Evolutionary conservation across 2,113 vertebrate genomes (phyloP).

Genomic region (Pimephales promelas): DNA sequence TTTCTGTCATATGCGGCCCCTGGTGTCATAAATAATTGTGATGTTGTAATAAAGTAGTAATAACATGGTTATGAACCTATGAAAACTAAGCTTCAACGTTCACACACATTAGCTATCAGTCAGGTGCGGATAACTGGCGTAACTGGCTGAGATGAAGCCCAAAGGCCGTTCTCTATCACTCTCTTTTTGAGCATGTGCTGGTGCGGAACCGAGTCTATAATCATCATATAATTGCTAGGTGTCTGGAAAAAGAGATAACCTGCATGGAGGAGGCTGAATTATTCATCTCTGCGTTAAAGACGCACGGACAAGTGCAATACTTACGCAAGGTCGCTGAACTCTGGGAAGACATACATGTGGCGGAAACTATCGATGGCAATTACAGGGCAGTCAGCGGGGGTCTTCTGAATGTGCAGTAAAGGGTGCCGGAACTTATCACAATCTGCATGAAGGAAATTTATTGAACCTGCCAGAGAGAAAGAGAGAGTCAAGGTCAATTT

Average conservation of each 20-base stretch:
- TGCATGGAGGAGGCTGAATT: constrained; percentile 11
- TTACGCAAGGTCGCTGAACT: constrained; percentile 92
- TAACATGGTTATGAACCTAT: neutral
- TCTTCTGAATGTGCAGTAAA: constrained; percentile 97
- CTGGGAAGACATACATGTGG: constrained; percentile 98
- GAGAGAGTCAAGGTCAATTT: neutral
- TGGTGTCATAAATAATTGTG: constrained; percentile 3
- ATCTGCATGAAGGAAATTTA: constrained; percentile 98
- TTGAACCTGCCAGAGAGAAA: constrained; percentile 79
- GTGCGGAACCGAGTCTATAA: constrained; percentile 49
- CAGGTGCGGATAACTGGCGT: constrained; percentile 37
- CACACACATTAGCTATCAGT: constrained; percentile 16
- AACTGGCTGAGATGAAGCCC: constrained; percentile 11
- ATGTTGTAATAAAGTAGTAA: neutral
- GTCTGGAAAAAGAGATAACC: constrained; percentile 47
- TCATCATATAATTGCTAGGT: constrained; percentile 56
- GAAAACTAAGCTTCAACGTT: neutral
- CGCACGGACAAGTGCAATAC: constrained; percentile 66
- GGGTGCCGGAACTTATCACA: constrained; percentile 99
- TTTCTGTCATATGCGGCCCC: constrained; percentile 18
- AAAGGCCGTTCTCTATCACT: constrained; percentile 27
- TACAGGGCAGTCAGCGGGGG: constrained; percentile 94
- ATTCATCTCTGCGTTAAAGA: constrained; percentile 9
- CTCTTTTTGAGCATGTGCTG: constrained; percentile 18
- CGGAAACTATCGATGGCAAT: constrained; percentile 98